Conservation (phyloP, 2,797 vertebrate genomes). For the Leptodactylus fallax region DNA sequence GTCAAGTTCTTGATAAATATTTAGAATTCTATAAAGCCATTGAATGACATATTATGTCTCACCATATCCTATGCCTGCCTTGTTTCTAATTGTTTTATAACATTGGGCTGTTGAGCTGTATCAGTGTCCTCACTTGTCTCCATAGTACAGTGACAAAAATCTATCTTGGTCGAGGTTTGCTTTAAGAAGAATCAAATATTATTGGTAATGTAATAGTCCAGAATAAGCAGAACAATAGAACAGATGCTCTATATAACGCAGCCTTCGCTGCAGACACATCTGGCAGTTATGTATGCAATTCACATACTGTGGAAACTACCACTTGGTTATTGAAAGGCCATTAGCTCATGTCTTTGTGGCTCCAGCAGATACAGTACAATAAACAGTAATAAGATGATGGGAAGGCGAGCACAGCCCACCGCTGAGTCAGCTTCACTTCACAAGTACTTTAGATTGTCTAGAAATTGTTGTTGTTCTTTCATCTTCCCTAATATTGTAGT, state of each 20-base stretch:
- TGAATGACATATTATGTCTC: background rate
- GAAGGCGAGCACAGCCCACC: constrained; percentile 19
- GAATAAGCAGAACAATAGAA: constrained; percentile 16
- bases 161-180: background rate
- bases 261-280: constrained; percentile 33
- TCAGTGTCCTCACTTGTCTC: background rate
- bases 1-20: too few species aligned
- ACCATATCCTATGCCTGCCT: background rate
- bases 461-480: constrained; percentile 36
- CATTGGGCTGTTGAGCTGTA: background rate
- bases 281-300: constrained; percentile 33
- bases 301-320: constrained; percentile 35
- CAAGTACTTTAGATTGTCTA: constrained; percentile 36
- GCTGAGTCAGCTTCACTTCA: constrained; percentile 34
- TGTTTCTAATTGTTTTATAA: background rate
- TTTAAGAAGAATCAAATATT: constrained; percentile 15
- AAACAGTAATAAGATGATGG: constrained; percentile 47
- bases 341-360: constrained; percentile 35
- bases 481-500: constrained; percentile 16
- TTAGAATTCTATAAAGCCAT: too few species aligned
- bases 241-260: constrained; percentile 1
- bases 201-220: constrained; percentile 11
- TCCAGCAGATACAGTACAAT: constrained; percentile 47
- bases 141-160: background rate
- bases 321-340: constrained; percentile 42